Evolutionary conservation across 2,888 invertebrate genomes (phyloP), one percentile per base, ranked within the genome.

Genomic region (Branchipolynoe longqiensis): DNA sequence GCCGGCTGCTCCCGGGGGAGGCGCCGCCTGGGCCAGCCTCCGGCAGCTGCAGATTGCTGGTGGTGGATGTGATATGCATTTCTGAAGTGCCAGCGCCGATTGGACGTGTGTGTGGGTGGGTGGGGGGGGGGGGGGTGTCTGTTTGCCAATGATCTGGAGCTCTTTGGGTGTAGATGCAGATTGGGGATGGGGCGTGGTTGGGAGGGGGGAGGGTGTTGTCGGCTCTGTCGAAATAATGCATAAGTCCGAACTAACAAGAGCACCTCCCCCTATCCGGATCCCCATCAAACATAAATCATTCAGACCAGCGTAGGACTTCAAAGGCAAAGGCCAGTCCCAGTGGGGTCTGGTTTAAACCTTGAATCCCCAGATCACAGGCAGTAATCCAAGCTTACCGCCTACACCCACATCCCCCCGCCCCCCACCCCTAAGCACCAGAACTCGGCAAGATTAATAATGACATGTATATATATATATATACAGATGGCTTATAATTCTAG

Each of bases 261-360:
- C 33, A 8, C 8, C 64, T 4, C 8, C 8, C 28, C 64, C 64
- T 4, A 4, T 33, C 33, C 33, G 33, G 6, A 33, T 4, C 28
- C 64, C 25, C 58, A 58, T 58, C 58, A 58, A 58, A 58, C 58
- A 58, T 58, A 58, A 58, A 58, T 58, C 58, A 58, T 58, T 58
- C 58, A 58, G 22, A 25, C 12, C 58, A 58, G n/a, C 58, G n/a
- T 58, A n/a, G 58, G 58, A 58, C 58, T 58, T 58, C 58, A 58
- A 58, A 58, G 58, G 4, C 58, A 6, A 4, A 8, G 18, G 48
- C 8, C 48, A 48, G 8, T 8, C 8, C 8, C 48, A 48, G 8
- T 8, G 48, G 18, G 48, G 25, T 58, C 18, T 25, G n/a, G 58
- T 4, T 58, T 4, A 58, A 58, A 25, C 58, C n/a, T 58, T 8